Conservation (phyloP, 2,113 vertebrate species). For the Sander vitreus region DNA sequence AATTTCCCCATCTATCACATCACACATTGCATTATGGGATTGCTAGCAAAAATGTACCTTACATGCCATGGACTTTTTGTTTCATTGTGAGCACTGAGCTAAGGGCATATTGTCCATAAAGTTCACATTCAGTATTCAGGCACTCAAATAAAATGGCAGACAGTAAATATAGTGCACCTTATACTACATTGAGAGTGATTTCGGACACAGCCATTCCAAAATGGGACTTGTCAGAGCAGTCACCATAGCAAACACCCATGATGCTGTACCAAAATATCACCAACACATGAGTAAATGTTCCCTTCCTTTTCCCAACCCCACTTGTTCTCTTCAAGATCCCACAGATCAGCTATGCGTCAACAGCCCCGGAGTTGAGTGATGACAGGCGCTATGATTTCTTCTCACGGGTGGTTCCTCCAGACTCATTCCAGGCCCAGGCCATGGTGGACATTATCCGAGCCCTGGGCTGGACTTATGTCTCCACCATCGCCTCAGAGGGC, state of each 20-base stretch:
- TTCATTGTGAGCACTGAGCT: not conserved
- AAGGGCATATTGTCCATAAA: slow-evolving; percentile 7
- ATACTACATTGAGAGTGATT: slow-evolving; percentile 24
- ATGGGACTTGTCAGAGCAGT: slow-evolving; percentile 35
- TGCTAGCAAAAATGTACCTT: not conserved
- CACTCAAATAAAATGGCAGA: slow-evolving; percentile 24
- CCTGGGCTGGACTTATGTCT: slow-evolving; percentile 97
- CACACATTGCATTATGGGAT: slow-evolving; percentile 1
- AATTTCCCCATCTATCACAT: not conserved
- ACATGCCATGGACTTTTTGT: not conserved
- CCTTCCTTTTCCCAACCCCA: not conserved
- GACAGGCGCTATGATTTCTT: slow-evolving; percentile 98
- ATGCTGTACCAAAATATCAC: slow-evolving; percentile 36
- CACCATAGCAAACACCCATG: slow-evolving; percentile 19
- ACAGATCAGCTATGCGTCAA: slow-evolving; percentile 98
- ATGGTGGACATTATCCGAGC: slow-evolving; percentile 98
- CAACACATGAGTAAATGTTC: slow-evolving; percentile 21
- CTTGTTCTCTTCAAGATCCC: slow-evolving; percentile 88
- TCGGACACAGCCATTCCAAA: slow-evolving; percentile 14
- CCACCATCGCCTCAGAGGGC: slow-evolving; percentile 96
- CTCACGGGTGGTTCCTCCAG: slow-evolving; percentile 97
- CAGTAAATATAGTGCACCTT: slow-evolving; percentile 10
- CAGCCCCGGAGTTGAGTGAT: slow-evolving; percentile 96
- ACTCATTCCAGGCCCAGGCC: slow-evolving; percentile 98
- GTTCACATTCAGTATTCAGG: slow-evolving; percentile 17